Conservation (phyloP, 2,113 vertebrate genomes). For the Peromyscus californicus region DNA sequence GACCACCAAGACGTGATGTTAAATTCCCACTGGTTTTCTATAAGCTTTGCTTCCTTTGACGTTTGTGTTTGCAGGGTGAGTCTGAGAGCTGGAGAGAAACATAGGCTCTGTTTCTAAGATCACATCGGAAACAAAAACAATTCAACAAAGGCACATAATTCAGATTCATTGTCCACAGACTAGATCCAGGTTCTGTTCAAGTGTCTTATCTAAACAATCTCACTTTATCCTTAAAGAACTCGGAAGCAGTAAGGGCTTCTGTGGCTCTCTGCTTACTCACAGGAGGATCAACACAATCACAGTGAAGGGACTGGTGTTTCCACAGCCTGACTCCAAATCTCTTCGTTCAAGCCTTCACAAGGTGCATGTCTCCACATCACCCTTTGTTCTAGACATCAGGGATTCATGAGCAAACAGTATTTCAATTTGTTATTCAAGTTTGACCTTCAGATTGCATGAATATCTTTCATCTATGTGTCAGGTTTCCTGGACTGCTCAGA, state of each 20-base stretch:
- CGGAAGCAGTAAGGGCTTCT: not conserved
- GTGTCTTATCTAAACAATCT: not conserved
- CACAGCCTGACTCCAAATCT: not conserved
- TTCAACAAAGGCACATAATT: not conserved
- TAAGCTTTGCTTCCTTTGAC: slow-evolving; percentile 60
- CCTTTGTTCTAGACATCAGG: not conserved
- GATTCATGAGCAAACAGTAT: not conserved
- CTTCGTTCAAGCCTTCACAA: not conserved
- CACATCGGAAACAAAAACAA: not conserved
- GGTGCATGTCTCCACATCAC: not conserved
- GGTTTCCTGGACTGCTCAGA: slow-evolving; percentile 36
- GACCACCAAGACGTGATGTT: slow-evolving; percentile 76
- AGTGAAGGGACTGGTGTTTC: not conserved
- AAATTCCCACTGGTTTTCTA: slow-evolving; percentile 78
- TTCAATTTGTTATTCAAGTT: slow-evolving; percentile 31
- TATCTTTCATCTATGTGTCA: not conserved
- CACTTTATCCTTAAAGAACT: not conserved
- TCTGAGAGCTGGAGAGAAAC: slow-evolving; percentile 36
- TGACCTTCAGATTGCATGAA: not conserved
- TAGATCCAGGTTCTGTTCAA: not conserved
- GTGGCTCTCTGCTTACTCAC: not conserved
- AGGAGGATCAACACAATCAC: not conserved
- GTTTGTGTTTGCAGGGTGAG: slow-evolving; percentile 61
- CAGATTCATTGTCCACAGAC: not conserved
- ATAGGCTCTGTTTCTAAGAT: not conserved